Base-by-base conservation (phyloP, 2,113 vertebrate genomes). In the Callospermophilus lateralis region DNA sequence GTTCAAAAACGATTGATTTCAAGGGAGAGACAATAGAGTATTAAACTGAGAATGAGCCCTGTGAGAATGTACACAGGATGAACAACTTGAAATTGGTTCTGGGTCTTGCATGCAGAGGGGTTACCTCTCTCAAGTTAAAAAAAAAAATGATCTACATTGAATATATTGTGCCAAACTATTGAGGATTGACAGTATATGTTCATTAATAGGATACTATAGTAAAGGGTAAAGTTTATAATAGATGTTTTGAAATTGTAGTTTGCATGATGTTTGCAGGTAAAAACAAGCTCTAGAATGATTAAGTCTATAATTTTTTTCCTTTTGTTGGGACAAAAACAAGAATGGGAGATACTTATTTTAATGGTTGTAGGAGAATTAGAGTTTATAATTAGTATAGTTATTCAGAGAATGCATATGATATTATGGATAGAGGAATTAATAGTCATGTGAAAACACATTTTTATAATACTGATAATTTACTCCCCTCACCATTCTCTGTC, bases 331-430 rank as follows among this genome's bases (percentile, higher is more conserved):
- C 15, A 84, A 89, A 65, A 30, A 53, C 1, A 28, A 90, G 72
- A 97, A 34, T 78, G n/a, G 10, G 22, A 76, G 15, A 88, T 77
- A 85, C 51, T 65, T 89, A 51, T 76, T 96, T 85, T 87, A 76
- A 72, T 84, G 32, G 70, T 34, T 67, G 22, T 30, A 85, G 45
- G 70, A 67, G n/a, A 90, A 72, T 68, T 89, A 51, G 28, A 83
- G 48, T 51, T 84, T 39, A n/a, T 37, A 94, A 89, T 89, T 67
- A 93, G 30, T 26, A 84, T 28, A 55, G 22, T 45, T 87, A 1
- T 67, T 93, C 48, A 79, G 88, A 92, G 92, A 94, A 42, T 87
- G 12, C 24, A 28, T 68, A 30, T 94, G 63, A 90, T 10, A 55
- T 96, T 24, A 58, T 86, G 68, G 39, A 85, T 2, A 42, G 11